Conservation (phyloP, 2,888 invertebrate genomes). For the Drosophila suboccidentalis region DNA sequence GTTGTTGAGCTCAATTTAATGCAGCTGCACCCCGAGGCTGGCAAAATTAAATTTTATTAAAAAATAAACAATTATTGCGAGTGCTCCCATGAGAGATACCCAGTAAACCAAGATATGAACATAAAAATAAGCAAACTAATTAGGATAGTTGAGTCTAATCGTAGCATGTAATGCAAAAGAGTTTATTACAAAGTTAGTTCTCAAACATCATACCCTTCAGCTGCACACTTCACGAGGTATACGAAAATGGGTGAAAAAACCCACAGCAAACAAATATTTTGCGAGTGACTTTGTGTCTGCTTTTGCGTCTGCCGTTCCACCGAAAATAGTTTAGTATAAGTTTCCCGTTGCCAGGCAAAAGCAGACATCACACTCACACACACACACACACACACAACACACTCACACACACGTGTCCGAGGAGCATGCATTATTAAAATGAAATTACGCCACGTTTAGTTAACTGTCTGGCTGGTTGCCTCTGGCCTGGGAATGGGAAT, state of each 20-base stretch:
- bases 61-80: background rate
- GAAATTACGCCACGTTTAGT: constrained; percentile 75
- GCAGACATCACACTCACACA: constrained; percentile 13
- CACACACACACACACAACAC: constrained; percentile 15
- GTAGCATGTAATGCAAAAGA: background rate
- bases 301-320: background rate
- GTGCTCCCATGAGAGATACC: background rate
- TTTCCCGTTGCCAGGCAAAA: constrained; percentile 11
- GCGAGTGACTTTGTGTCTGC: constrained; percentile 34
- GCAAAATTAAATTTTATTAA: constrained; percentile 5
- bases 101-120: background rate
- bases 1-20: background rate
- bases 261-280: constrained; percentile 23
- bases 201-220: background rate
- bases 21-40: background rate
- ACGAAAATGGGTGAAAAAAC: constrained; percentile 1
- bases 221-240: background rate
- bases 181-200: too few relatives aligned
- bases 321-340: constrained; percentile 27
- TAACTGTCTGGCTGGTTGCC: constrained; percentile 44
- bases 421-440: constrained; percentile 73
- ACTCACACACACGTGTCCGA: constrained; percentile 8
- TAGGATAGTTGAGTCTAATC: background rate
- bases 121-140: background rate
- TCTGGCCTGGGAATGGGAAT: background rate